These are phyloP conservation scores for Rutpela maculata DNA, from an alignment of 2,888 invertebrate genomes.

Conservation along the genomic window DNA sequence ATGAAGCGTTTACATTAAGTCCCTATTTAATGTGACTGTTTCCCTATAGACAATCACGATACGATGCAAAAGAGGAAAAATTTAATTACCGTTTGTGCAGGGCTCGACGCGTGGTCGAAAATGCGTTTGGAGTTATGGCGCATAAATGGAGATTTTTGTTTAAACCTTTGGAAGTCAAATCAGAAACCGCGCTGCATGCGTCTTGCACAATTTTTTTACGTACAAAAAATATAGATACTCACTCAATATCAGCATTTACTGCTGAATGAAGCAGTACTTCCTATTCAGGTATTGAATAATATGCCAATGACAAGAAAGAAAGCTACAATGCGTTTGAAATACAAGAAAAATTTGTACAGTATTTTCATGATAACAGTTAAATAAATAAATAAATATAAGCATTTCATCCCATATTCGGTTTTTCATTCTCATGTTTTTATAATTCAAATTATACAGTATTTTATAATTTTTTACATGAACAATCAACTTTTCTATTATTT, in stretches of 20 bases:
- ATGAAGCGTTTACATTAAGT: slow-evolving; percentile 40
- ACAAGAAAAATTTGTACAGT: slow-evolving; percentile 30
- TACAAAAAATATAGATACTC: slow-evolving; percentile 29
- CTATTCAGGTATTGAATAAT: background rate
- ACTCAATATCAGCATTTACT: slow-evolving; percentile 34
- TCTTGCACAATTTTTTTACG: slow-evolving; percentile 36
- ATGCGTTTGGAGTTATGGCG: slow-evolving; percentile 54
- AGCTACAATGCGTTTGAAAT: slow-evolving; percentile 2
- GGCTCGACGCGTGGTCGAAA: slow-evolving; percentile 44
- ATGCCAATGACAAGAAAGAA: slow-evolving; percentile 32
- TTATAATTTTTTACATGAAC: slow-evolving; percentile 35
- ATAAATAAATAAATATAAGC: slow-evolving; percentile 25
- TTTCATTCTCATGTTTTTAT: slow-evolving; percentile 28
- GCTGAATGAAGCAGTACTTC: slow-evolving; percentile 23
- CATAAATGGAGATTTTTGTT: slow-evolving; percentile 43
- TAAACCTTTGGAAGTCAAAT: slow-evolving; percentile 53
- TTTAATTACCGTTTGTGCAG: slow-evolving; percentile 43
- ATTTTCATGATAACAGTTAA: slow-evolving; percentile 35
- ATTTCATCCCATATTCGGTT: slow-evolving; percentile 26
- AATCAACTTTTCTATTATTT: slow-evolving; percentile 9
- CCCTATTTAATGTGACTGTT: slow-evolving; percentile 51
- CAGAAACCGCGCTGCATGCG: slow-evolving; percentile 41
- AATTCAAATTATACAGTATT: slow-evolving; percentile 32
- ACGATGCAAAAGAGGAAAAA: slow-evolving; percentile 41
- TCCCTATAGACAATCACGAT: slow-evolving; percentile 20